These are phyloP conservation scores for Leptopilina clavipes DNA, from an alignment of 1,140 invertebrate genomes.

Conservation along the genomic window DNA sequence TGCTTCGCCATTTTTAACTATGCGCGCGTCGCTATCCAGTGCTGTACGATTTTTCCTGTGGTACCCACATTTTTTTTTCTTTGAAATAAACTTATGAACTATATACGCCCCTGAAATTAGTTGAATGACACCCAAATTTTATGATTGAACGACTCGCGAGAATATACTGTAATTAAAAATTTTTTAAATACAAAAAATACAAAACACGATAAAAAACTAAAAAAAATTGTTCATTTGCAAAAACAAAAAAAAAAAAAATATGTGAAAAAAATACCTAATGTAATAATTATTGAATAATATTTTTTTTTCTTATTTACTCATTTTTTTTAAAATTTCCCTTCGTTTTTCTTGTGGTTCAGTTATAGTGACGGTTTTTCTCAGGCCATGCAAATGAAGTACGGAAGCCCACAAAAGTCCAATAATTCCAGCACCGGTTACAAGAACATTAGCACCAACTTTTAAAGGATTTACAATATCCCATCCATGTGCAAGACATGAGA, in stretches of 20 bases:
- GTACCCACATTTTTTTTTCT: too few species aligned
- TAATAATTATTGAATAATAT: not conserved
- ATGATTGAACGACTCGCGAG: too few species aligned
- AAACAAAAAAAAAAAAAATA: not conserved
- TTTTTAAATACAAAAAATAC: too few species aligned
- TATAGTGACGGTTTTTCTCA: slow-evolving; percentile 78
- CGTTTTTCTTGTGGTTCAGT: slow-evolving; percentile 79
- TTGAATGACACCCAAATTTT: too few species aligned
- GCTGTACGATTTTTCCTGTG: too few species aligned
- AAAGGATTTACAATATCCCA: slow-evolving; percentile 79
- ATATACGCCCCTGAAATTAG: too few species aligned
- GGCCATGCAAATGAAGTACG: slow-evolving; percentile 80
- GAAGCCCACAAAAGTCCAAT: slow-evolving; percentile 82
- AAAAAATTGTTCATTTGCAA: too few species aligned
- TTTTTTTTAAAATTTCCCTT: slow-evolving; percentile 74
- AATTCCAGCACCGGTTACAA: slow-evolving; percentile 82
- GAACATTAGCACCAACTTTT: slow-evolving; percentile 77
- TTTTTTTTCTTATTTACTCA: slow-evolving; percentile 72
- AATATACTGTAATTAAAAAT: too few species aligned
- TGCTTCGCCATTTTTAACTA: too few species aligned
- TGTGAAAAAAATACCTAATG: not conserved
- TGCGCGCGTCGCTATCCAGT: too few species aligned
- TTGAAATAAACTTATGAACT: too few species aligned
- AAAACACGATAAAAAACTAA: too few species aligned
- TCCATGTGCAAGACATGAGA: slow-evolving; percentile 82